Conservation (phyloP, 2,797 vertebrate genomes). For the Psittacula echo region DNA sequence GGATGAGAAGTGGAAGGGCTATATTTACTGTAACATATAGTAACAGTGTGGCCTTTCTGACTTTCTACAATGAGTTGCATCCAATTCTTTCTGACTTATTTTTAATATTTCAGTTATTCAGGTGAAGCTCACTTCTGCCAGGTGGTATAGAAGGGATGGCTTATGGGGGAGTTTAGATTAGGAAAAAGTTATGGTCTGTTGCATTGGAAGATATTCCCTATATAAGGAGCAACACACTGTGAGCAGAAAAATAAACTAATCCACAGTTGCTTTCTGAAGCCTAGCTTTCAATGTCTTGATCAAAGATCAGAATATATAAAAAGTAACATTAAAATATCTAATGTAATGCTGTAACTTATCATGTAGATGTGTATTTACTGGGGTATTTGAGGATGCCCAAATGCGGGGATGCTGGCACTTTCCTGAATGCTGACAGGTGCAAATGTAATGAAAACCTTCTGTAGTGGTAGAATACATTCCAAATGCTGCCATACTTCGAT, state of each 20-base stretch:
- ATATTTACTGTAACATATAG: background rate
- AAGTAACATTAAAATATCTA: background rate
- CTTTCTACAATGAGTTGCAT: background rate
- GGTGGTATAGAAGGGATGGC: background rate
- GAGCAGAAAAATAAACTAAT: background rate
- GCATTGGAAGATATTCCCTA: background rate
- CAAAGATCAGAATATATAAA: background rate
- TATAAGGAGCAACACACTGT: fast-evolving
- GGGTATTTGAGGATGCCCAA: background rate
- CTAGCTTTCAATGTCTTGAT: background rate
- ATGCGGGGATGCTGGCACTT: background rate
- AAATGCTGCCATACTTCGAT: fast-evolving
- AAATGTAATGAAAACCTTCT: background rate
- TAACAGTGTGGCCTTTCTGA: background rate
- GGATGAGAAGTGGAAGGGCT: background rate
- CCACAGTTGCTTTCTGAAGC: background rate
- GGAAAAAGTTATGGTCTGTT: background rate
- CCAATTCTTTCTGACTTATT: background rate
- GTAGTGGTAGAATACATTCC: background rate
- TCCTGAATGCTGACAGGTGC: background rate
- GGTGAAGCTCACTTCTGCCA: background rate
- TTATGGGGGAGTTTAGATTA: background rate
- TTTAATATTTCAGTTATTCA: background rate
- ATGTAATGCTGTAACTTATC: background rate
- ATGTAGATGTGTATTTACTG: background rate